A percentile compares a stretch with the other conserved stretches of the same genome.
Evolutionary conservation across 2,113 vertebrate genomes (phyloP).

Genomic region (Lichenostomus cassidix): DNA sequence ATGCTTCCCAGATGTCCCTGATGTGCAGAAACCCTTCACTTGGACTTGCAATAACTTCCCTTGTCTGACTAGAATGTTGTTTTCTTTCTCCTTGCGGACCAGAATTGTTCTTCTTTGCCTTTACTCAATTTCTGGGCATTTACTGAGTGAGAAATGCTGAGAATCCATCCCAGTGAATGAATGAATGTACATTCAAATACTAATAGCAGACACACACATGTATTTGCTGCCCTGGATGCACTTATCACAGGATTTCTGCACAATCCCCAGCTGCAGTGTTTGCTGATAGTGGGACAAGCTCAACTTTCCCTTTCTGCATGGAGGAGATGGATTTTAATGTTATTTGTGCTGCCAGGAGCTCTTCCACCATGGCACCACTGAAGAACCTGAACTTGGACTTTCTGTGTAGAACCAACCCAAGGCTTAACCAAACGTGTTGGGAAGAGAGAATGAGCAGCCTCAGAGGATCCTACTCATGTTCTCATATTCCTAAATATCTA

Average conservation of each 20-base stretch:
- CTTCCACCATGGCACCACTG: background rate
- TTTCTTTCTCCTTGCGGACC: background rate
- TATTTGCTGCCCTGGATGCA: background rate
- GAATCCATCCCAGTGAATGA: background rate
- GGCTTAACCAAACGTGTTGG: background rate
- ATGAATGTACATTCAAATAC: background rate
- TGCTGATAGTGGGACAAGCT: background rate
- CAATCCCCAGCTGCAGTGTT: background rate
- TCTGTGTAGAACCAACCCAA: background rate
- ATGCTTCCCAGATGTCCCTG: constrained; percentile 49
- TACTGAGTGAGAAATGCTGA: background rate
- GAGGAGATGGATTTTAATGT: background rate
- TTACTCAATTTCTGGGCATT: constrained; percentile 5
- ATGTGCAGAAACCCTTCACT: background rate
- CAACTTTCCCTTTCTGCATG: background rate
- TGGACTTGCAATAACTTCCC: constrained; percentile 2
- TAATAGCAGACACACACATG: background rate
- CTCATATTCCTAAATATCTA: background rate
- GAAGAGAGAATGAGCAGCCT: background rate
- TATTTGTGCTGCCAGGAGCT: background rate
- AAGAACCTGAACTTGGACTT: background rate
- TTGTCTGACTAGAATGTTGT: background rate
- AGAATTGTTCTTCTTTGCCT: background rate
- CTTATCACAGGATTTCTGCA: background rate
- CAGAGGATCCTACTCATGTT: background rate